Conservation (phyloP, 2,113 vertebrate genomes). For the Acinonyx jubatus region DNA sequence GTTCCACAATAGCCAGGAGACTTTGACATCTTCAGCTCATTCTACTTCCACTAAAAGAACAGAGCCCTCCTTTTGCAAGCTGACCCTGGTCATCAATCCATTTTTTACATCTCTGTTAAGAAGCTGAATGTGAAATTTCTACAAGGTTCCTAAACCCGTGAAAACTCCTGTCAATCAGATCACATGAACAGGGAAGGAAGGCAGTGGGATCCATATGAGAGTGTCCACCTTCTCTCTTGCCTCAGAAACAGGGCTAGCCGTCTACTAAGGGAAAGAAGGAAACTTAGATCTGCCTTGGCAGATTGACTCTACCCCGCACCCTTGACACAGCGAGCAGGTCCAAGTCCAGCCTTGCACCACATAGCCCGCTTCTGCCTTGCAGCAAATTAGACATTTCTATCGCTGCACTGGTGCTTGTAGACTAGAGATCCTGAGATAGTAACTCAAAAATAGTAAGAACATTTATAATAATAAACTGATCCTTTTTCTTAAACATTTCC, state of each 20-base stretch:
- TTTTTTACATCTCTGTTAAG: neutral
- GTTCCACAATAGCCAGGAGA: neutral
- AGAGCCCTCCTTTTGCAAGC: neutral
- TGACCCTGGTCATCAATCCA: neutral
- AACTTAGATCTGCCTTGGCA: neutral
- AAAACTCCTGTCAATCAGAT: neutral
- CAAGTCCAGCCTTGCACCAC: neutral
- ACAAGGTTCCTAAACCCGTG: neutral
- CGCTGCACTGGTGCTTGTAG: neutral
- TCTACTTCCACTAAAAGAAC: neutral
- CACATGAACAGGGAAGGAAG: neutral
- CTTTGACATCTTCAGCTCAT: neutral
- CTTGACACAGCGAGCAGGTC: accelerated
- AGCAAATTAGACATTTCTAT: neutral
- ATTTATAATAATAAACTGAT: neutral
- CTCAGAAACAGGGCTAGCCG: neutral
- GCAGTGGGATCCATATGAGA: neutral
- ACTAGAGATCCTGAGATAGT: neutral
- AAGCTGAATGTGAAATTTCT: neutral
- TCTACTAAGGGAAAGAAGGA: too few relatives aligned
- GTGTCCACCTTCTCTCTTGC: neutral
- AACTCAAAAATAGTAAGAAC: neutral
- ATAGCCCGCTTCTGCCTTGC: neutral
- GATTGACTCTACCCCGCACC: neutral
- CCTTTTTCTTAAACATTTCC: neutral